Conservation (phyloP, 2,888 invertebrate species). For the Elysia crispata region DNA sequence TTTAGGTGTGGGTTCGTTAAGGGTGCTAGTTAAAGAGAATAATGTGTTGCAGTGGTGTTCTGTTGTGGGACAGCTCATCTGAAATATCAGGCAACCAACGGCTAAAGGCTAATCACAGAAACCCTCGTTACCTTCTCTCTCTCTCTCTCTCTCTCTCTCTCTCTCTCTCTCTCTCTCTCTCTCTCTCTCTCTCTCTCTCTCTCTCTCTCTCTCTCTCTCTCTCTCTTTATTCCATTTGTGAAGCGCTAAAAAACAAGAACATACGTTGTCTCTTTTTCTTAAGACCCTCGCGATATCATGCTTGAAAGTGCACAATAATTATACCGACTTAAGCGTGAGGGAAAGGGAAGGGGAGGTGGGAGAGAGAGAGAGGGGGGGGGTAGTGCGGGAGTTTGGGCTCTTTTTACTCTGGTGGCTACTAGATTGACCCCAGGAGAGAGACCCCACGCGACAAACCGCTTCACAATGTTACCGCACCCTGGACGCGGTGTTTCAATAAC, state of each 20-base stretch:
- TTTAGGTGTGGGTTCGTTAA: too few species aligned
- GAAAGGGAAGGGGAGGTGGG: not conserved
- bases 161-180: constrained; percentile 21
- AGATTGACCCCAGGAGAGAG: too few species aligned
- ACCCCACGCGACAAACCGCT: not conserved
- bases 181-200: constrained; percentile 24
- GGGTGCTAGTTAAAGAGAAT: too few species aligned
- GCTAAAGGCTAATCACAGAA: too few species aligned
- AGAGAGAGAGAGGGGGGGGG: not conserved
- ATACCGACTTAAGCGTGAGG: not conserved
- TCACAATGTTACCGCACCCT: not conserved
- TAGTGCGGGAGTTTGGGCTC: not conserved
- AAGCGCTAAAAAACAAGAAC: not conserved
- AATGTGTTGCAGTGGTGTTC: too few species aligned
- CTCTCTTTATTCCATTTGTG: not conserved
- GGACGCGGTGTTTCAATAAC: not conserved
- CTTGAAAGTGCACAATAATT: not conserved
- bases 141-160: constrained; percentile 21
- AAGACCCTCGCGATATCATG: not conserved
- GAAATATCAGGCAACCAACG: too few species aligned
- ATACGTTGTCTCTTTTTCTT: not conserved
- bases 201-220: constrained; percentile 21
- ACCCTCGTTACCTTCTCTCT: too few species aligned
- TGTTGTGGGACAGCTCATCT: too few species aligned
- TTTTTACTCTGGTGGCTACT: not conserved